Evolutionary conservation across 2,888 invertebrate genomes (phyloP), one percentile per base, ranked within the genome.

Genomic region (Stramonita haemastoma): DNA sequence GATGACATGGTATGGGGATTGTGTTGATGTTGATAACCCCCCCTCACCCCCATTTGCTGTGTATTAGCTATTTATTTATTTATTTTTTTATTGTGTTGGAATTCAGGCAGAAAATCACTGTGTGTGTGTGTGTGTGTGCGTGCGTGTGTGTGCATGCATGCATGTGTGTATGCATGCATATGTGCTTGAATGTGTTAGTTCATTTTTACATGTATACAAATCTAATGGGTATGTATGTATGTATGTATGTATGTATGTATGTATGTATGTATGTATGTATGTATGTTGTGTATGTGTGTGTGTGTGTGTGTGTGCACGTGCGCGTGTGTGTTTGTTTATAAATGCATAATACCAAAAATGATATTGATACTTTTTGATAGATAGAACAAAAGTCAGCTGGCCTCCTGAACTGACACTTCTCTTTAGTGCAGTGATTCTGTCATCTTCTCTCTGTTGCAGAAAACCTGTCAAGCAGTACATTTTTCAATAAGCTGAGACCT

Each of bases 401-500:
- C 8, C 46, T 46, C 8, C 46, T 46, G 46, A 46, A 46, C 46
- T 46, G 46, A 46, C 46, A 46, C 46, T 46, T 46, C 46, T 46
- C 46, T 46, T 46, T 8, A 46, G 46, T 8, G 46, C 46, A 46
- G 8, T 46, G 46, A 46, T 46, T 46, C 46, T 46, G 46, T 46
- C 87, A 5, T 86, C 32, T 88, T 32, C 32, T 88, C 70, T 90
- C 34, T 88, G 1, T 91, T 93, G 26, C 92, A 95, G 94, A 94
- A 81, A 91, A 93, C 26, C 91, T 94, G 36, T 89, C 93, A 57
- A 91, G 94, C 87, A 92, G 92, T 34, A 92, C 93, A 11, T 95
- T 95, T 88, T 95, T 94, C 91, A 93, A 95, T 90, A 90, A 89
- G 13, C 86, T 95, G 87, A 91, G 95, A 56, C 95, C 95, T 57